A percentile compares a stretch with the other conserved stretches of the same genome.
These are phyloP conservation scores for Limosa lapponica DNA, from an alignment of 2,797 vertebrate species.

Conservation along the genomic window DNA sequence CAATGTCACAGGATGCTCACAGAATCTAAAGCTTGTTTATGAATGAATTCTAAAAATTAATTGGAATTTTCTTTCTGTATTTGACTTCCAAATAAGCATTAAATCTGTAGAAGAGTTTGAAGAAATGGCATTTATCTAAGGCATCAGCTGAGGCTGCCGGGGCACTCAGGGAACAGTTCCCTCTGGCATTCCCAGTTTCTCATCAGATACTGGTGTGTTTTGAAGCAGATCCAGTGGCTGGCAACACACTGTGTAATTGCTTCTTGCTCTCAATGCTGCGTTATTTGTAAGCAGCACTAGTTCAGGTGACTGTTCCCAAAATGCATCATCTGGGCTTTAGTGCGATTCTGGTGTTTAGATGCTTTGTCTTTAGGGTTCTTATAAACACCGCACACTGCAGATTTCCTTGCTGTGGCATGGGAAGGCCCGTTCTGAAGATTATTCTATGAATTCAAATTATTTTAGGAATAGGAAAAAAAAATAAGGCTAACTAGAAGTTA, in stretches of 20 bases:
- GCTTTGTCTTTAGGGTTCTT: neutral
- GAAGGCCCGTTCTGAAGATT: neutral
- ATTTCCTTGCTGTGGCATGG: neutral
- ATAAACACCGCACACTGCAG: fast-evolving
- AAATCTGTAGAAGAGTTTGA: neutral
- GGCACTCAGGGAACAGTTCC: neutral
- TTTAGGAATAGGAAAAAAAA: neutral
- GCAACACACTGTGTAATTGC: neutral
- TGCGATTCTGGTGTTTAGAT: neutral
- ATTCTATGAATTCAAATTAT: neutral
- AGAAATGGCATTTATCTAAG: neutral
- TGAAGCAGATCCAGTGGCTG: neutral
- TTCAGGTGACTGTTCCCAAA: neutral
- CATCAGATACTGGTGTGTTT: neutral
- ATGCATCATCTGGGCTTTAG: neutral
- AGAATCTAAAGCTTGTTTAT: neutral
- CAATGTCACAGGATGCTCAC: fast-evolving
- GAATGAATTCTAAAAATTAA: neutral
- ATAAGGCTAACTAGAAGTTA: neutral
- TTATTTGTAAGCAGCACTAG: neutral
- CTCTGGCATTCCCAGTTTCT: neutral
- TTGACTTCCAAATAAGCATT: neutral
- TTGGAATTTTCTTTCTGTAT: neutral
- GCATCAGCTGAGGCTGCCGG: fast-evolving
- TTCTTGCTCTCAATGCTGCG: fast-evolving